Conservation (phyloP, 1,140 invertebrate genomes). For the Drosophila rufa region DNA sequence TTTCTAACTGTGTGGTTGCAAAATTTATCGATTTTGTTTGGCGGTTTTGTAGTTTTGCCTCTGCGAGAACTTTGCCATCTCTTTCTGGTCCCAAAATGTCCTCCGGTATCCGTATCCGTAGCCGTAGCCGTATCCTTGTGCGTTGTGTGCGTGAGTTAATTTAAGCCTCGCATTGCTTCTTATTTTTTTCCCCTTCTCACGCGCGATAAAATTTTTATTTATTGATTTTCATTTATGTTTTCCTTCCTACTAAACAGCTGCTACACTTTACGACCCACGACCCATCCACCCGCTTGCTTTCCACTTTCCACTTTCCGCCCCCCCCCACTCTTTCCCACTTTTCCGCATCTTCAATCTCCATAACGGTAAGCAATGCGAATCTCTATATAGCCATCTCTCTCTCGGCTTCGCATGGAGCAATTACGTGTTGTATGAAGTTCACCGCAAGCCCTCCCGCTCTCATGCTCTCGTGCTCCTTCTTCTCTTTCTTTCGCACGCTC, state of each 20-base stretch:
- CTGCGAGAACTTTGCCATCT: constrained; percentile 22
- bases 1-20: constrained; percentile 26
- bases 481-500: constrained; percentile 5
- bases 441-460: constrained; percentile 30
- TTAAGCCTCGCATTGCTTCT: constrained; percentile 35
- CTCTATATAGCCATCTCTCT: constrained; percentile 1
- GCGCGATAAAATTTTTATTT: constrained; percentile 75
- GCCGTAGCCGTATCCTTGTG: constrained; percentile 8
- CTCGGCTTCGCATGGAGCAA: constrained; percentile 14
- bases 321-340: constrained; percentile 16
- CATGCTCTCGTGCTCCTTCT: neutral
- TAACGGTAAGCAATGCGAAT: constrained; percentile 49
- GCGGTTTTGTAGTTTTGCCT: constrained; percentile 56
- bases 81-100: constrained; percentile 24
- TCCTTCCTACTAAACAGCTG: constrained; percentile 74
- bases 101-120: neutral
- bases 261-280: constrained; percentile 56
- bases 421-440: constrained; percentile 44
- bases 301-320: constrained; percentile 1
- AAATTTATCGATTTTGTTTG: constrained; percentile 75
- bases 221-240: constrained; percentile 80
- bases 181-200: neutral
- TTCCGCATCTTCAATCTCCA: constrained; percentile 54
- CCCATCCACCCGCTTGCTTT: constrained; percentile 4
- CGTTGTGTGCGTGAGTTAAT: constrained; percentile 45